Conservation (phyloP, 2,113 vertebrate species). For the Scomber colias region DNA sequence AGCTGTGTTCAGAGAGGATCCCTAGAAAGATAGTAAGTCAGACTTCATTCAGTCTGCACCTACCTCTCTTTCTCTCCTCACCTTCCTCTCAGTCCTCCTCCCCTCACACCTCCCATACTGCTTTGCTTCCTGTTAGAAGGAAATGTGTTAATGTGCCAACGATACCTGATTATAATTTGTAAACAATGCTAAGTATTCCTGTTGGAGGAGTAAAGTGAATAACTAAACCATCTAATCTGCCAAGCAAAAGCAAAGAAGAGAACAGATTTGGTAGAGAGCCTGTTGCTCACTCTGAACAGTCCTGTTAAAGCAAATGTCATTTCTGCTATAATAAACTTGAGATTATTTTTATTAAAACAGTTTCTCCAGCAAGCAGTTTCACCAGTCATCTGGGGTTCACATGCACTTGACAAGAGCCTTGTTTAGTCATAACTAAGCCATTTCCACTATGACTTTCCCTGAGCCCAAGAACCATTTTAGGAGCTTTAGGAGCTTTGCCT, state of each 20-base stretch:
- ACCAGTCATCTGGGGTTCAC: neutral
- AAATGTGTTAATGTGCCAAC: slow-evolving; percentile 26
- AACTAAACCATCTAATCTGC: neutral
- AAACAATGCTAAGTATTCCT: slow-evolving; percentile 39
- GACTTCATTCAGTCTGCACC: neutral
- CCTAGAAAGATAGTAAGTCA: slow-evolving; percentile 39
- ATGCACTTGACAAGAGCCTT: neutral
- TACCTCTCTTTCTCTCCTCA: neutral
- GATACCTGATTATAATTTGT: slow-evolving; percentile 47
- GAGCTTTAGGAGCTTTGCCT: neutral
- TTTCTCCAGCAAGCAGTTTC: neutral
- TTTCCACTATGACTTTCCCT: too few species aligned
- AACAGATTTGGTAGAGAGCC: too few species aligned
- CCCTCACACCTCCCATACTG: slow-evolving; percentile 15
- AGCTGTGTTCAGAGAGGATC: slow-evolving; percentile 31
- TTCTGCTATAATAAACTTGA: neutral
- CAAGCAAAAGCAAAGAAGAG: neutral
- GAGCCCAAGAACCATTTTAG: neutral
- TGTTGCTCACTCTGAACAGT: too few species aligned
- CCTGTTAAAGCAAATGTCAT: too few species aligned
- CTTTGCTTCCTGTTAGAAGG: slow-evolving; percentile 25
- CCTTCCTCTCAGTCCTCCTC: slow-evolving; percentile 14
- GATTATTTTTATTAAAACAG: neutral
- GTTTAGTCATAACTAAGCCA: neutral
- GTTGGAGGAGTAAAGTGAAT: slow-evolving; percentile 12